Evolutionary conservation across 2,113 vertebrate genomes (phyloP), one percentile per base, ranked within the genome.

Genomic region (Dicentrarchus labrax): DNA sequence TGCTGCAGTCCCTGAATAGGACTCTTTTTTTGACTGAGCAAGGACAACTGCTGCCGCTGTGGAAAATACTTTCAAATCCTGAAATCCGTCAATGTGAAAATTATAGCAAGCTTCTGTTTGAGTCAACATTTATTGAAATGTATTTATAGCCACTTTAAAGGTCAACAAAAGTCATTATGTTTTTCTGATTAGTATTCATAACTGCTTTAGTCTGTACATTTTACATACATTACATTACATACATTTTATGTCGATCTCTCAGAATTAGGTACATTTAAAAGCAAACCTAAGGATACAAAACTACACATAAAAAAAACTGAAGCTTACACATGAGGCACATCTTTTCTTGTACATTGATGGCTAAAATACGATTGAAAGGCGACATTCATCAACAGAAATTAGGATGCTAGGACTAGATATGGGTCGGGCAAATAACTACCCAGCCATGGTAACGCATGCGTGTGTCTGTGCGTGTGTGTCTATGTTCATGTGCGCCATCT

Each of bases 381-480:
- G 30, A 47, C 15, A 67, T 22, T 22, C 4, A 47, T 66, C n/a
- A 21, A 7, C 21, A 22, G 30, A 30, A 76, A 4, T 65, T 2
- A 47, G 48, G 38, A 54, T 24, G 38, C 45, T 5, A 3, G n/a
- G 48, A 43, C 43, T 4, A 39, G 8, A 41, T 60, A n/a, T 53
- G 21, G n/a, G 36, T 47, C 13, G n/a, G 19, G 1, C 17, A 51
- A 17, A n/a, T 19, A 1, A 21, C 15, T 22, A 19, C 22, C 21
- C 36, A 51, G 17, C 36, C 36, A 51, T 67, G 8, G 62, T 75
- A 64, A 69, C 57, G 66, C 60, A 22, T 60, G 80, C 30, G 6
- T 56, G 5, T 70, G 12, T 78, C 4, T 66, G 13, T 67, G 38
- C 51, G 1, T 76, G 48, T 84, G 54, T 89, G 71, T 91, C 5